These are phyloP conservation scores for Scaptodrosophila lebanonensis DNA, from an alignment of 1,140 invertebrate genomes.

Conservation along the genomic window DNA sequence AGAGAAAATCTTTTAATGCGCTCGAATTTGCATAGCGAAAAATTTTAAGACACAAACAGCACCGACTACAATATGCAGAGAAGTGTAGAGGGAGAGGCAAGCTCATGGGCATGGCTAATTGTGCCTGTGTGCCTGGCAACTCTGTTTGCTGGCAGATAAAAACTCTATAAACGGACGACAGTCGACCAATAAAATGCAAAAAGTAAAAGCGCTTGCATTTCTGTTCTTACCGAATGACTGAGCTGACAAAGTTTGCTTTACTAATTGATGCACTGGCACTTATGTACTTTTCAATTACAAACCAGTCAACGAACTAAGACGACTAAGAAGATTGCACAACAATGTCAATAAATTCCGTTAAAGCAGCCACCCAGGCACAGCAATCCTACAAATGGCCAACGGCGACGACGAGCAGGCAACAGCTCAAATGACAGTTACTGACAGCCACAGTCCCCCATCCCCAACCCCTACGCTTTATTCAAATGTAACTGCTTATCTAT, in stretches of 20 bases:
- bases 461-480: conserved; percentile 2
- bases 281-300: conserved; percentile 59
- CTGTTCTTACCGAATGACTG: conserved; percentile 61
- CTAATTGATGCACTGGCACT: conserved; percentile 68
- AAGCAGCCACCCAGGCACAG: too few species aligned
- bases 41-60: neutral
- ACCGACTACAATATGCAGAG: neutral
- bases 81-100: neutral
- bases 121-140: conserved; percentile 49
- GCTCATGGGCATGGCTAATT: too few species aligned
- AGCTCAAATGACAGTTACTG: conserved; percentile 19
- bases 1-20: conserved; percentile 63
- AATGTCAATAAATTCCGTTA: too few species aligned
- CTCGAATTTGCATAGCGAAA: conserved; percentile 55
- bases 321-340: too few species aligned
- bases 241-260: conserved; percentile 58
- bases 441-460: too few species aligned
- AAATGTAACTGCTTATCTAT: conserved; percentile 31
- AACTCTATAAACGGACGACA: conserved; percentile 29
- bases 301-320: neutral
- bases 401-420: neutral
- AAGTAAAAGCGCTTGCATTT: conserved; percentile 41
- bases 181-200: conserved; percentile 25
- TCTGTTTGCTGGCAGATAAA: conserved; percentile 65
- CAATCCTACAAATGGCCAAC: neutral